phyloP scores from a whole-genome alignment of 2,888 invertebrate species.

The Nesidiocoris tenuis region DNA sequence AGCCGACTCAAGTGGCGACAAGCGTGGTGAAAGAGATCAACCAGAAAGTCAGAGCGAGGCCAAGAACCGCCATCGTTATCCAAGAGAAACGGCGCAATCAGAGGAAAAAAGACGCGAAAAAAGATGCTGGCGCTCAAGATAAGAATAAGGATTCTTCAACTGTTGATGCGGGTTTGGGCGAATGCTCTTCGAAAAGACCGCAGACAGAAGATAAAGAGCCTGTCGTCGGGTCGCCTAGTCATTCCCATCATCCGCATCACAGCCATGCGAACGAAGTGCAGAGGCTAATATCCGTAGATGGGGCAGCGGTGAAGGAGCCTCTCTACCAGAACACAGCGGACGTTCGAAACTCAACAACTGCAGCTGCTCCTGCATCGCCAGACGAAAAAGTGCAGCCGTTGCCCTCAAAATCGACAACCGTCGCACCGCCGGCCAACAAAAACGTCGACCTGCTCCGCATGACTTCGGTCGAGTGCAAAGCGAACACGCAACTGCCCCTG shows the following conservation, averaged over 20 bases:
- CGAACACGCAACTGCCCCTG: slow-evolving; percentile 49
- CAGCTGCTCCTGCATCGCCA: slow-evolving; percentile 6
- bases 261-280: slow-evolving; percentile 26
- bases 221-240: not conserved
- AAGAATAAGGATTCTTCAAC: slow-evolving; percentile 12
- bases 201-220: not conserved
- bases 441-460: slow-evolving; percentile 50
- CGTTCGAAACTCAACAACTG: slow-evolving; percentile 7
- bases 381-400: not conserved
- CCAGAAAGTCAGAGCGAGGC: slow-evolving; percentile 44
- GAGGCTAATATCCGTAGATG: slow-evolving; percentile 36
- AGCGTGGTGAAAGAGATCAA: slow-evolving; percentile 50
- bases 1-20: slow-evolving; percentile 50
- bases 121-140: slow-evolving; percentile 27
- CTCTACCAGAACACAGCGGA: slow-evolving; percentile 46
- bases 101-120: slow-evolving; percentile 44
- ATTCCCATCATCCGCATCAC: not conserved
- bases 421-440: slow-evolving; percentile 12
- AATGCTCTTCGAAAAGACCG: slow-evolving; percentile 34
- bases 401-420: not conserved
- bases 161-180: slow-evolving; percentile 38
- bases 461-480: slow-evolving; percentile 51
- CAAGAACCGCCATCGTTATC: slow-evolving; percentile 47
- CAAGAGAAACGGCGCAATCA: slow-evolving; percentile 47
- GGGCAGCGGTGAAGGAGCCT: slow-evolving; percentile 42